These are phyloP conservation scores for Bombylius discolor DNA, from an alignment of 2,888 invertebrate species.

Conservation along the genomic window DNA sequence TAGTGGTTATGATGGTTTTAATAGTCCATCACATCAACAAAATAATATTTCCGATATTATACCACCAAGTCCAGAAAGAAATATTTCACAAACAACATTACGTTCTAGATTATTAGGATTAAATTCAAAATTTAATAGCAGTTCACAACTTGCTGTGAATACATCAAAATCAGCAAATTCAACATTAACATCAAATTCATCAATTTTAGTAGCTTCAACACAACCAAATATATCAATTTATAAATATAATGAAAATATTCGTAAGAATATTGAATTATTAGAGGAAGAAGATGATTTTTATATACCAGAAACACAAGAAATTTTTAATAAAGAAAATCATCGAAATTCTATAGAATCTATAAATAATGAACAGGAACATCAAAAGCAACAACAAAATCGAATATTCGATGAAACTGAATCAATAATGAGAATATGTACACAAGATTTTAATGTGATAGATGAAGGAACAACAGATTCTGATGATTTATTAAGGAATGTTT, in stretches of 20 bases:
- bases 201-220: neutral
- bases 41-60: neutral
- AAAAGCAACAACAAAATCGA: neutral
- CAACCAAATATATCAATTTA: neutral
- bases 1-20: neutral
- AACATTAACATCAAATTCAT: neutral
- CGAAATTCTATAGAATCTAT: neutral
- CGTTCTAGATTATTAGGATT: neutral
- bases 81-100: neutral
- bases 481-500: slow-evolving; percentile 6
- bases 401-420: neutral
- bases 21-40: too few species aligned
- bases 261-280: slow-evolving; percentile 4
- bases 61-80: neutral
- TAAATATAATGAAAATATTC: slow-evolving; percentile 1
- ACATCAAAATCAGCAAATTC: neutral
- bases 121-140: neutral
- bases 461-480: slow-evolving; percentile 11
- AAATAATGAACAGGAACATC: neutral
- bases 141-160: neutral
- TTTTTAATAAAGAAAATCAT: neutral
- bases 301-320: slow-evolving; percentile 25
- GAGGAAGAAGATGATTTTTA: slow-evolving; percentile 19
- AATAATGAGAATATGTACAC: slow-evolving; percentile 19
- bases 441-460: slow-evolving; percentile 20